Conservation (phyloP, 2,888 invertebrate species). For the Oeneis ivallda region DNA sequence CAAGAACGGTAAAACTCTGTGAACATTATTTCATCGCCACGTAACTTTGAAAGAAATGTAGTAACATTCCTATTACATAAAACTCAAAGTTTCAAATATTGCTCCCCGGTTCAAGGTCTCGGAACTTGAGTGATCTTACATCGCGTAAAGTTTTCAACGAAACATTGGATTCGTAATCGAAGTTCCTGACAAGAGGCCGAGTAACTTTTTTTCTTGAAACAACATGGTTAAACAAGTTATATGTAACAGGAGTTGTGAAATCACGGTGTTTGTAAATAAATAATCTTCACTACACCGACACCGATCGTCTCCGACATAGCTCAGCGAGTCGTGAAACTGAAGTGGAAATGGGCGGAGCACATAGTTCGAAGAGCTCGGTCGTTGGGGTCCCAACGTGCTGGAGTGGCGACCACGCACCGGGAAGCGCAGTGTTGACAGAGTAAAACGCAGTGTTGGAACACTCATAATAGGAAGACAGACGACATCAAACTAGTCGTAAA, state of each 20-base stretch:
- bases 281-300: no score
- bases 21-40: constrained; percentile 27
- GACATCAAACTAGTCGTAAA: no score
- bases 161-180: constrained; percentile 17
- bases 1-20: constrained; percentile 3
- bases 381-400: no score
- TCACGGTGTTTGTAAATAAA: background rate
- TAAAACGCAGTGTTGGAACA: no score
- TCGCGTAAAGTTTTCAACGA: constrained; percentile 10
- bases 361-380: no score
- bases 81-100: constrained; percentile 21
- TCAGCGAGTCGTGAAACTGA: no score
- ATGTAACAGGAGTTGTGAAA: background rate
- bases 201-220: constrained; percentile 5
- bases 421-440: no score
- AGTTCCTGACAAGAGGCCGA: background rate
- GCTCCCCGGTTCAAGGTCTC: background rate
- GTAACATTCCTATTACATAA: constrained; percentile 31
- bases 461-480: no score
- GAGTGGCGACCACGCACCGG: no score
- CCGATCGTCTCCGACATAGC: no score
- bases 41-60: constrained; percentile 21
- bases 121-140: constrained; percentile 2
- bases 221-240: background rate
- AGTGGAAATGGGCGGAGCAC: no score